Evolutionary conservation across 1,140 invertebrate species (phyloP), one percentile per base, ranked within the genome.

Genomic region (Ylistrum balloti): DNA sequence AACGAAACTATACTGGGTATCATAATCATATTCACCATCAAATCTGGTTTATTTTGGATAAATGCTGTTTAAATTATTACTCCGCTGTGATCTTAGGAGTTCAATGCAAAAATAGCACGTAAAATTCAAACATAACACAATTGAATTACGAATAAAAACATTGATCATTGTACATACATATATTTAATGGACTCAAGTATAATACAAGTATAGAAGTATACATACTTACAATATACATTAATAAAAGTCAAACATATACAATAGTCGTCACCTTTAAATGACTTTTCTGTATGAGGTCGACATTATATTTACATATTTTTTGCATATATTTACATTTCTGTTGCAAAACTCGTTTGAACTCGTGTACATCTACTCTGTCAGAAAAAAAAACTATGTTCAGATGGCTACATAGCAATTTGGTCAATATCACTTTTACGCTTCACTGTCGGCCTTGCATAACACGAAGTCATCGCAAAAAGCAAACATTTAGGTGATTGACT

Each of bases 271-370:
- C 56, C n/a, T 74, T 5, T 28, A 74, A n/a, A 74, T 74, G 1
- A 28, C 2, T n/a, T 38, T 38, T 7, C 35, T 13, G 13, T 13
- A 7, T 7, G 35, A 38, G 5, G 35, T 38, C 13, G 13, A 74
- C n/a, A 28, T 28, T 5, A 28, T 74, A 20, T 74, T 74, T 28
- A 74, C 56, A 74, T 7, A 28, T 22, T 28, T 5, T 74, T 74
- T 74, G 56, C 56, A 74, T 74, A 74, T 74, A 74, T 74, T 28
- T 74, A 74, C 56, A 74, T 74, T 74, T 74, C 56, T 74, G 56
- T n/a, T 74, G 56, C 56, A 28, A 17, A 11, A 17, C 20, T n/a
- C n/a, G n/a, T n/a, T n/a, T n/a, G n/a, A n/a, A n/a, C 5, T 38
- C 35, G 35, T 38, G 5, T 38, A 5, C 13, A 38, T 13, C 5